These are phyloP conservation scores for Enteromius treurensis DNA, from an alignment of 2,797 vertebrate genomes.

Conservation along the genomic window DNA sequence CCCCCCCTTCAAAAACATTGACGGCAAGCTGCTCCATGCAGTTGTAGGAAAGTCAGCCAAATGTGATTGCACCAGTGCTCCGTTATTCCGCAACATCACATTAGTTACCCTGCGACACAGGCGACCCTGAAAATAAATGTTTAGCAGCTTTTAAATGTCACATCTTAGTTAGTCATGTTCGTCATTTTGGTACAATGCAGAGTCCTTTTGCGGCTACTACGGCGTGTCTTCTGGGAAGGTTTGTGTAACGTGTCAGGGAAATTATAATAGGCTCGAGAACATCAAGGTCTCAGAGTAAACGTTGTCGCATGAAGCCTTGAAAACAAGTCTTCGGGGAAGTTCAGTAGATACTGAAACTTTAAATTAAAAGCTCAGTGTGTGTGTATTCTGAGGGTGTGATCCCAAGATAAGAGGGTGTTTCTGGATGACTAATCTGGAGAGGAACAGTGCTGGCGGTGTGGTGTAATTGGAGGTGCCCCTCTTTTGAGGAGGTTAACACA, in stretches of 20 bases:
- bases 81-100: constrained; percentile 20
- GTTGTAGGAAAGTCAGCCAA: constrained; percentile 10
- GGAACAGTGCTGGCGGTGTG: constrained; percentile 42
- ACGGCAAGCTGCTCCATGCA: constrained; percentile 21
- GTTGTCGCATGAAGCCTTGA: constrained; percentile 5
- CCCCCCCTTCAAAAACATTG: constrained; percentile 10
- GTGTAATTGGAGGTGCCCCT: constrained; percentile 57
- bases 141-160: constrained; percentile 38
- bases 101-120: not conserved
- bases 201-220: constrained; percentile 10
- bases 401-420: constrained; percentile 24
- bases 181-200: not conserved
- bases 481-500: constrained; percentile 53
- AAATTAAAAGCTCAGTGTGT: constrained; percentile 19
- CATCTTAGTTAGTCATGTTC: constrained; percentile 28
- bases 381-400: constrained; percentile 19
- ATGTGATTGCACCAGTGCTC: not conserved
- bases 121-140: constrained; percentile 29
- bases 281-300: constrained; percentile 20
- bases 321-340: constrained; percentile 37
- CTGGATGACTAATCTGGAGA: constrained; percentile 55
- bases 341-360: constrained; percentile 33
- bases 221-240: not conserved
- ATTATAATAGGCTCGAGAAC: constrained; percentile 29
- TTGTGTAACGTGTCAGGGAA: constrained; percentile 23